Percentiles rank a stretch among this genome's conserved stretches.
phyloP scores from a whole-genome alignment of 2,888 invertebrate genomes.

The Macrophya annulata region DNA sequence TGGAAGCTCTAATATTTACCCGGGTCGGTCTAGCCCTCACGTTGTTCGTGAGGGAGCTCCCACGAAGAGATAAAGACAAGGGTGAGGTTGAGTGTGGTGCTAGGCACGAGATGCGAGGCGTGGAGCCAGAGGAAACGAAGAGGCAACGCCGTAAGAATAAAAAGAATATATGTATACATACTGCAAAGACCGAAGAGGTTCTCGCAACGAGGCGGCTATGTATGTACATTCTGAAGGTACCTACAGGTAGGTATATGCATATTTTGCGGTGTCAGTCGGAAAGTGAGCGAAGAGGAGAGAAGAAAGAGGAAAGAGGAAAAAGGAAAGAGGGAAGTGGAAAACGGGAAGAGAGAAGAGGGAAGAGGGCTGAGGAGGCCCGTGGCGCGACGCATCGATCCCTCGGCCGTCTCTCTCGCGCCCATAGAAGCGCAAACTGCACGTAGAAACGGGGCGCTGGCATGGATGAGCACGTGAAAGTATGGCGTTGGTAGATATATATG shows the following conservation, averaged over 20 bases:
- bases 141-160: conserved; percentile 36
- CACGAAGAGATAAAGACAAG: conserved; percentile 37
- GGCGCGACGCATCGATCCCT: conserved; percentile 78
- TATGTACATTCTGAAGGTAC: conserved; percentile 2
- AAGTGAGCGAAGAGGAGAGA: conserved; percentile 69
- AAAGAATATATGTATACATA: conserved; percentile 21
- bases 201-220: conserved; percentile 1
- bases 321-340: background rate
- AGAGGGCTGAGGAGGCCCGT: conserved; percentile 65
- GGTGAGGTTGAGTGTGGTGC: conserved; percentile 3
- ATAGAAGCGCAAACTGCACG: conserved; percentile 40
- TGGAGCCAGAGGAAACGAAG: conserved; percentile 13
- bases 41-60: conserved; percentile 24
- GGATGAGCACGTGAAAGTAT: conserved; percentile 53
- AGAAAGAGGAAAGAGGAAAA: conserved; percentile 9
- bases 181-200: conserved; percentile 36
- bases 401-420: conserved; percentile 59
- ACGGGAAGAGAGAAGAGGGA: conserved; percentile 17
- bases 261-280: conserved; percentile 69
- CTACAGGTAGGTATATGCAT: conserved; percentile 49
- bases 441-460: conserved; percentile 45
- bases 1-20: conserved; percentile 54
- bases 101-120: background rate
- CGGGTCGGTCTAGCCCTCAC: conserved; percentile 26
- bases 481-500: conserved; percentile 17